These are phyloP conservation scores for Pongo abelii DNA, from an alignment of 2,113 vertebrate species.

Conservation along the genomic window DNA sequence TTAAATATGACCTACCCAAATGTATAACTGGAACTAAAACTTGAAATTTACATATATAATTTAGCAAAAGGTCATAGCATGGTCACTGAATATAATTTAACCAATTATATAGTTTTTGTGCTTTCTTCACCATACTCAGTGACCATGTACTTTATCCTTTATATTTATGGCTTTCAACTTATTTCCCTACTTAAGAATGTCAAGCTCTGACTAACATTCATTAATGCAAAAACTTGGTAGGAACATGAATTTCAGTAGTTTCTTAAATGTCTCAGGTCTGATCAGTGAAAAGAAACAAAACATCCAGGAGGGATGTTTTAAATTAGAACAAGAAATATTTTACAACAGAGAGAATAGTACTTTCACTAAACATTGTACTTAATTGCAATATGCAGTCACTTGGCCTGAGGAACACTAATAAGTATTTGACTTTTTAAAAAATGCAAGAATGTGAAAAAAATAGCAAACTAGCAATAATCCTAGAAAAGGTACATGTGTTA, in stretches of 20 bases:
- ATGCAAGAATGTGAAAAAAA: conserved; percentile 25
- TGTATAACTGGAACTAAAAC: conserved; percentile 34
- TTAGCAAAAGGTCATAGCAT: conserved; percentile 47
- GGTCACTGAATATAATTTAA: conserved; percentile 45
- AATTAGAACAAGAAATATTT: conserved; percentile 48
- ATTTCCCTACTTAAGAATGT: conserved; percentile 35
- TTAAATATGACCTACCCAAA: background rate
- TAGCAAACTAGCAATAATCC: background rate
- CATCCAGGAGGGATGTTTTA: background rate
- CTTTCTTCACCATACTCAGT: conserved; percentile 30
- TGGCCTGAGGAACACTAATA: conserved; percentile 2
- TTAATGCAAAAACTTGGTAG: conserved; percentile 10
- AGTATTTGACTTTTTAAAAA: background rate
- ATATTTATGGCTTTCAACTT: conserved; percentile 8
- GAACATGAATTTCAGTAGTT: conserved; percentile 42
- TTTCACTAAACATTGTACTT: conserved; percentile 25
- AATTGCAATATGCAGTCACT: background rate
- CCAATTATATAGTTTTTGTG: background rate
- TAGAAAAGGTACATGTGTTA: background rate
- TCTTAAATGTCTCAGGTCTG: conserved; percentile 20
- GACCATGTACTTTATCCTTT: background rate
- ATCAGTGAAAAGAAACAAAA: conserved; percentile 26
- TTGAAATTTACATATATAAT: conserved; percentile 37
- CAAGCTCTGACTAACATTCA: conserved; percentile 20
- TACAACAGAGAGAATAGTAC: background rate